Evolutionary conservation across 2,113 vertebrate species (phyloP), one percentile per base, ranked within the genome.

Genomic region (Eudyptes chrysolophus): DNA sequence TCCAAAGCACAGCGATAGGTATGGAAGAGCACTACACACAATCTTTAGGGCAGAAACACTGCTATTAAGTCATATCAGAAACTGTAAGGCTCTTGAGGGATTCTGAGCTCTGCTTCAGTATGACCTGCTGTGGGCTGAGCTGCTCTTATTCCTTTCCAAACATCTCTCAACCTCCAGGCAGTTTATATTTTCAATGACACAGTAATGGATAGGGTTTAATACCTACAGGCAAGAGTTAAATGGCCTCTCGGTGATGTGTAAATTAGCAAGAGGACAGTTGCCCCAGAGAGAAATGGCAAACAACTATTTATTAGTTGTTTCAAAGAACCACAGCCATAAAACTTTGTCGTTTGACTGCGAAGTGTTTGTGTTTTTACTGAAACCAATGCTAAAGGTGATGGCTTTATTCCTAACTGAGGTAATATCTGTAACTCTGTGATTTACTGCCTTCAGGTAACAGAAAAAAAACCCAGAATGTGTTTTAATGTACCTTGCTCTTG

Each of bases 271-370:
- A 62, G 87, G 93, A 96, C 95, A 94, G 82, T 92, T 85, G 78
- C 29, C 52, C 93, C 78, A 68, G 81, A 92, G 89, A 96, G 92
- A 82, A 96, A 96, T 90, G 93, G 96, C 95, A 95, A 96, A 96
- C 89, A 96, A 97, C 93, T 95, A 94, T 97, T 96, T 96, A 87
- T 91, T 83, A 88, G 92, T 95, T 94, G 66, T 96, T 97, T 83
- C 93, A 94, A 95, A 92, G 94, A 92, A 82, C 94, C 84, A 48
- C 82, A 90, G 87, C 89, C 71, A 52, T 96, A 96, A 96, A 97
- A 94, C 87, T 96, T 85, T 44, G 92, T 51, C 68, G 1, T 80
- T 80, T 69, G 60, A 44, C 92, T 95, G 79, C 62, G 70, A 92
- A 95, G 81, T 96, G 92, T 96, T 96, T 96, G 95, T 90, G 93